Base-by-base conservation (phyloP, 2,113 vertebrate species). In the Pelusios castaneus region DNA sequence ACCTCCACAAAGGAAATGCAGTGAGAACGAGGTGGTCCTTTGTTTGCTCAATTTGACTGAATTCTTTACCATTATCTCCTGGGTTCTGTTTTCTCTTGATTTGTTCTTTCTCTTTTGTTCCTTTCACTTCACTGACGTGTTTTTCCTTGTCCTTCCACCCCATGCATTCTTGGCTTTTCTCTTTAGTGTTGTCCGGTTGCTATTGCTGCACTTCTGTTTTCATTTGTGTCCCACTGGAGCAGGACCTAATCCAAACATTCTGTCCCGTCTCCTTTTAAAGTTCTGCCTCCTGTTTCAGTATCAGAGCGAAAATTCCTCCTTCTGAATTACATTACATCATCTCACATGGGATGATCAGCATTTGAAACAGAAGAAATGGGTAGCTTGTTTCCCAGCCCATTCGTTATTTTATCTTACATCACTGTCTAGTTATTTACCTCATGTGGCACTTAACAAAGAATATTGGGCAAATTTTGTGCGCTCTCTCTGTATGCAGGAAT, bases 311-410 rank as follows among this genome's bases (percentile, higher is more conserved):
- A 75, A 24, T 38, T 17, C 34, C 67, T 75, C 91, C 29, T 19
- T 31, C 79, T 83, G 88, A 94, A 81, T 85, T 76, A 84, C 82
- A 79, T 51, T 80, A 84, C 79, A 12, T 16, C 58, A 34, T 31
- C 58, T 2, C 58, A 10, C 70, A 1, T 54, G 54, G 79, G 47
- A 70, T 91, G 91, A n/a, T 76, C 77, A 81, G 51, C 1, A 2
- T 84, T 81, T 83, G 88, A 84, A 91, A 84, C 75, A 76, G 87
- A 95, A 95, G 90, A 93, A 95, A 94, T 94, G 41, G 76, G 17
- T 96, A 93, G 93, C 93, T 93, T 85, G 14, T 60, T 85, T 78
- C 24, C 14, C 52, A 43, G 38, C 5, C 80, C 54, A 0, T 52
- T 56, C 10, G n/a, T n/a, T n/a, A n/a, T 87, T 87, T n/a, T 25